These are phyloP conservation scores for Frankliniella fusca DNA, from an alignment of 2,888 invertebrate species.

Conservation along the genomic window DNA sequence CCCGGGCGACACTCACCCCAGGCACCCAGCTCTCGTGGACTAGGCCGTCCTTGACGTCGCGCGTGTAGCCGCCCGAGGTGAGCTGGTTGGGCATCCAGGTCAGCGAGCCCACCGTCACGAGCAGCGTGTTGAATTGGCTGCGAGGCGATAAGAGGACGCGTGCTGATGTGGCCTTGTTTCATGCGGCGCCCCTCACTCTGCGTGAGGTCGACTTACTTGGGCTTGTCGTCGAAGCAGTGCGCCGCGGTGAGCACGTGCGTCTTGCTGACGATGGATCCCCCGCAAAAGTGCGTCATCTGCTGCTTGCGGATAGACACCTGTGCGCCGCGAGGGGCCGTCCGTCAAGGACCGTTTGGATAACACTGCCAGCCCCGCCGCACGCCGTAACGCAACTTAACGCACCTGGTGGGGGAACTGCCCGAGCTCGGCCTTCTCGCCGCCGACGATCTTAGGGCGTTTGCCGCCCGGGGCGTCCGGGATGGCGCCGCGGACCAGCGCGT, in stretches of 20 bases:
- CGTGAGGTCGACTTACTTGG: background rate
- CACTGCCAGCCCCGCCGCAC: background rate
- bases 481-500: background rate
- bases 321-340: background rate
- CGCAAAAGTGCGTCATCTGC: background rate
- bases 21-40: background rate
- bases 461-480: background rate
- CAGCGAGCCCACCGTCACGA: conserved; percentile 3
- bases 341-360: background rate
- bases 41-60: conserved; percentile 8
- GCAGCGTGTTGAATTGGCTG: background rate
- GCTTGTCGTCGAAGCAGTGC: conserved; percentile 23
- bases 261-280: conserved; percentile 8
- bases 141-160: background rate
- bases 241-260: conserved; percentile 6
- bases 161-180: too few species aligned
- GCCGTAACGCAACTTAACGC: background rate
- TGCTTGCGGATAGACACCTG: conserved; percentile 9
- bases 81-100: background rate
- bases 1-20: background rate
- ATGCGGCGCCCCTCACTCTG: too few species aligned
- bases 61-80: background rate
- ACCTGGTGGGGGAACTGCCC: conserved; percentile 14
- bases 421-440: background rate
- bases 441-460: background rate